Conservation (phyloP, 2,113 vertebrate species). For the Sphyrna mokarran region DNA sequence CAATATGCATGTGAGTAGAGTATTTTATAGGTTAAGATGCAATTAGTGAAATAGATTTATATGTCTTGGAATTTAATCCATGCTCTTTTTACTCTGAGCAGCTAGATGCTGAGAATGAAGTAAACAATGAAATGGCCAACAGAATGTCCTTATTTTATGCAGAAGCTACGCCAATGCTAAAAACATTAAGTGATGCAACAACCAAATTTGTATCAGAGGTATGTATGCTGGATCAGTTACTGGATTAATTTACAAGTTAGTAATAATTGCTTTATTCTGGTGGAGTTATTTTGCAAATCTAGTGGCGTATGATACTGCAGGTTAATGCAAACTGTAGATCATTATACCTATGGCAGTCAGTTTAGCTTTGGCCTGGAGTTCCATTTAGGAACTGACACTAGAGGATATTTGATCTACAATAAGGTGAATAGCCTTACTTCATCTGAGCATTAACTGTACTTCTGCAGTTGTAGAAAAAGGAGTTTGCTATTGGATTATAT, state of each 20-base stretch:
- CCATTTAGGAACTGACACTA: too few species aligned
- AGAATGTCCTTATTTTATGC: conserved; percentile 98
- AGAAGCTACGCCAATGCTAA: conserved; percentile 95
- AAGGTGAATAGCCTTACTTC: too few species aligned
- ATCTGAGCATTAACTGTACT: neutral
- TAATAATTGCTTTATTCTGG: neutral
- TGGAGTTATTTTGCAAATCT: too few species aligned
- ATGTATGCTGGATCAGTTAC: conserved; percentile 22
- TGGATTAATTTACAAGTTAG: neutral
- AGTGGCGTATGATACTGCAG: too few species aligned
- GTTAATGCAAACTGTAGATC: too few species aligned
- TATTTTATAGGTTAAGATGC: neutral
- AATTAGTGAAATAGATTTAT: neutral
- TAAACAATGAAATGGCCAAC: conserved; percentile 99
- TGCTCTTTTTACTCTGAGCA: conserved; percentile 46
- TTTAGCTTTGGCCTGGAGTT: too few species aligned
- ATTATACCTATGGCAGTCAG: too few species aligned
- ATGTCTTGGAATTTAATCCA: neutral
- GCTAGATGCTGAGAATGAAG: conserved; percentile 94
- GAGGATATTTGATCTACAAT: too few species aligned
- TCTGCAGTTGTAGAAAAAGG: neutral
- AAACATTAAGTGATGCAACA: conserved; percentile 92
- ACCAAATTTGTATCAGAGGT: conserved; percentile 94
- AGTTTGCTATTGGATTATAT: neutral
- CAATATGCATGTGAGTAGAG: conserved; percentile 87